These are phyloP conservation scores for Formica selysi DNA, from an alignment of 1,140 invertebrate species.

Conservation along the genomic window DNA sequence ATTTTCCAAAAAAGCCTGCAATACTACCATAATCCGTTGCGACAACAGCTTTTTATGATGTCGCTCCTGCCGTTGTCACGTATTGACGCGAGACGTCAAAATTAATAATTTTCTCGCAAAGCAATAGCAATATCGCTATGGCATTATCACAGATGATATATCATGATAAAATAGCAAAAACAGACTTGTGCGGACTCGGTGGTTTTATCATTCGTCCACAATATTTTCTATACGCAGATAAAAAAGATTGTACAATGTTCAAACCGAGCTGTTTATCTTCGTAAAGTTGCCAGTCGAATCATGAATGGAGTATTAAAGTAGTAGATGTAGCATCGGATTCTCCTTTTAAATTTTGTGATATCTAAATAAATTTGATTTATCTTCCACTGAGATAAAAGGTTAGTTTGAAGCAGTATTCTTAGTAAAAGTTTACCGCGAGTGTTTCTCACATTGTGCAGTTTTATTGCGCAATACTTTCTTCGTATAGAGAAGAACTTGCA, in stretches of 20 bases:
- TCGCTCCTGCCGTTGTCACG: conserved; percentile 11
- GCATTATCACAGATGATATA: conserved; percentile 3
- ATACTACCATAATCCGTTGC: conserved; percentile 9
- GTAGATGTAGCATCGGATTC: neutral
- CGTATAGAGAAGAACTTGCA: neutral
- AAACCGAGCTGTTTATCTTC: neutral
- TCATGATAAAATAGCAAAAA: conserved; percentile 8
- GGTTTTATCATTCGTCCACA: neutral
- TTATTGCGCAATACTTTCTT: neutral
- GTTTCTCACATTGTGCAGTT: conserved; percentile 12
- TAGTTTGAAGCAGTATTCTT: neutral
- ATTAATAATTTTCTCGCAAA: conserved; percentile 38
- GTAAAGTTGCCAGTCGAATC: neutral
- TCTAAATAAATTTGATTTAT: conserved; percentile 42
- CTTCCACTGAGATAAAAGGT: neutral
- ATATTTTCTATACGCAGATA: neutral
- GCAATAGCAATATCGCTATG: neutral
- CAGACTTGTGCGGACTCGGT: neutral
- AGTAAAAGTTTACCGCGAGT: conserved; percentile 12
- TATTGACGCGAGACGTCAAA: conserved; percentile 37
- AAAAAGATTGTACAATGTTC: conserved; percentile 1
- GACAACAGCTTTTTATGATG: conserved; percentile 54
- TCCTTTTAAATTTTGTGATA: neutral
- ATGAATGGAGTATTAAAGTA: conserved; percentile 16
- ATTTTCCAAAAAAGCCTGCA: conserved; percentile 15